A percentile compares a stretch with the other conserved stretches of the same genome.
These are phyloP conservation scores for Halcyon badia DNA, from an alignment of 2,797 vertebrate genomes.

Conservation along the genomic window DNA sequence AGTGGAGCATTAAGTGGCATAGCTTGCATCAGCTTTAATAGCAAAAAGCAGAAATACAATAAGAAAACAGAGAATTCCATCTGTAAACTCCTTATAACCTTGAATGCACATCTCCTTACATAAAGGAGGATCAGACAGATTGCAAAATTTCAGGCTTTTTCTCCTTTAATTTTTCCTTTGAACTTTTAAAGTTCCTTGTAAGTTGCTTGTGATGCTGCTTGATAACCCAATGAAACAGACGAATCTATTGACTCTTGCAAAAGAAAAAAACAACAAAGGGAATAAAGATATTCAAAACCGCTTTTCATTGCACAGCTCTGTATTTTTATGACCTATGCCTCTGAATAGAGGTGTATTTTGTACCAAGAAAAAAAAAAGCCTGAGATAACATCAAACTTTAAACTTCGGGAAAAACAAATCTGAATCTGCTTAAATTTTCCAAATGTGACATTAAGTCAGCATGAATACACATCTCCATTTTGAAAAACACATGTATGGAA, in stretches of 20 bases:
- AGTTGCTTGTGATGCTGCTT: not conserved
- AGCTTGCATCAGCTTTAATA: not conserved
- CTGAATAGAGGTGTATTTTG: not conserved
- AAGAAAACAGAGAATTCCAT: not conserved
- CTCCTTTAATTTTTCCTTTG: not conserved
- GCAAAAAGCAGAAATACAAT: not conserved
- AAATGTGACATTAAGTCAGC: not conserved
- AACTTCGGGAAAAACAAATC: not conserved
- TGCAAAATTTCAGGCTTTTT: not conserved
- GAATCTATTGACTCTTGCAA: not conserved
- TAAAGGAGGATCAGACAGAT: not conserved
- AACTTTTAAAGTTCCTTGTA: not conserved
- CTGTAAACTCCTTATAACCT: not conserved
- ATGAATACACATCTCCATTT: not conserved
- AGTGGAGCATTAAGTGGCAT: not conserved
- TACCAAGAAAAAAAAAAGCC: not conserved
- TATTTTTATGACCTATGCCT: not conserved
- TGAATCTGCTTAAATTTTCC: not conserved
- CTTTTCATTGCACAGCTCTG: not conserved
- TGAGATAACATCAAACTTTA: not conserved
- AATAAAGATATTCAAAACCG: not conserved
- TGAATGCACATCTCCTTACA: not conserved
- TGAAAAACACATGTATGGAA: not conserved
- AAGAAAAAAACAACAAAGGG: not conserved
- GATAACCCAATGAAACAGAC: not conserved